Base-by-base conservation (phyloP, 2,113 vertebrate species). In the Nycticorax nycticorax region DNA sequence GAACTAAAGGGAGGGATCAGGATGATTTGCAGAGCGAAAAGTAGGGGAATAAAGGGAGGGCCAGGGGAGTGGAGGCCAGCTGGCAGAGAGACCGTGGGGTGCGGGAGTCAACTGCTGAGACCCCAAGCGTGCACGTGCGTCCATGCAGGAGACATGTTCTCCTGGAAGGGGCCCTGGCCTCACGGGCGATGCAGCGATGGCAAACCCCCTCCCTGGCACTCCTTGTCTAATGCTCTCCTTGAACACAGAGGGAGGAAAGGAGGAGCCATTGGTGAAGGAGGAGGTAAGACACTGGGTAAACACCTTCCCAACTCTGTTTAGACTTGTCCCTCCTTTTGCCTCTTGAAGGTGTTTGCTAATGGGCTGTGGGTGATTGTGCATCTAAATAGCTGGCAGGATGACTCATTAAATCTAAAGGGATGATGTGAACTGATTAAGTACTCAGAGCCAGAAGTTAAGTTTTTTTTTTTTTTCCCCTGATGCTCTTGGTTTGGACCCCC, bases 111-210 rank as follows among this genome's bases (percentile, higher is more conserved):
- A 33, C 16, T 33, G 12, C 16, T 33, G 12, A 67, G 41, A 63
- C 19, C 10, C 41, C 13, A 23, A 30, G 13, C 9, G 17, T 2
- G 4, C 6, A 11, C 12, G 8, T 45, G 12, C 4, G 30, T 26
- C 33, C 69, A 59, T 63, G 16, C 24, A 47, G 53, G 24, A 72
- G 72, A 72, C 3, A 30, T 10, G 1, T 8, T 20, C 8, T 81
- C 22, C 50, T 69, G 45, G 20, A 83, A 66, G 26, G 14, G 18
- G 10, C 13, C 10, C 53, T 79, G 20, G 43, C 33, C 30, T 86
- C 72, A 35, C 2, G 1, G 21, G 47, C 55, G 14, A 33, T 14
- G 3, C 19, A 79, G 2, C 0, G 0, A 53, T 41, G 22, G 30
- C 16, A 73, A n/a, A 64, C 41, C 28, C 24, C 12, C 9, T 48